Percentiles rank a stretch among this genome's conserved stretches.
phyloP scores from a whole-genome alignment of 2,888 invertebrate genomes.

The Mesochorus sp. region DNA sequence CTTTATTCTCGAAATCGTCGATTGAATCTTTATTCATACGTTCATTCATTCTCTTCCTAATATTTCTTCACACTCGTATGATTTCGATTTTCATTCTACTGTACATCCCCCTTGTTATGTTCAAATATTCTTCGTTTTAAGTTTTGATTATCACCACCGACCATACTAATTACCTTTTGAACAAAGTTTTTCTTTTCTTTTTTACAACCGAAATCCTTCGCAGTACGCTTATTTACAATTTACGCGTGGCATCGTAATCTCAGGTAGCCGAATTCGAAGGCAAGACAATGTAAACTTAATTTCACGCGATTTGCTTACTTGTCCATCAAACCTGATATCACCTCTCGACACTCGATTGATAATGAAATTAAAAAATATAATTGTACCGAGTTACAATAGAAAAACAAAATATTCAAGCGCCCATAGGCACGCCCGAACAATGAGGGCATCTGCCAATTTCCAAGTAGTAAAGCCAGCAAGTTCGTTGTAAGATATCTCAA shows the following conservation, averaged over 20 bases:
- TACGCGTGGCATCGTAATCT: slow-evolving; percentile 42
- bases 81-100: slow-evolving; percentile 38
- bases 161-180: slow-evolving; percentile 43
- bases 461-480: slow-evolving; percentile 35
- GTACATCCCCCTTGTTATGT: slow-evolving; percentile 47
- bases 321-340: too few species aligned
- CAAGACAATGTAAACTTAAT: slow-evolving; percentile 43
- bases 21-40: slow-evolving; percentile 24
- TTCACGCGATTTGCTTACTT: slow-evolving; percentile 24
- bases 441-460: slow-evolving; percentile 34
- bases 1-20: slow-evolving; percentile 16
- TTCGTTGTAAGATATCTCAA: slow-evolving; percentile 50
- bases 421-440: slow-evolving; percentile 8
- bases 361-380: slow-evolving; percentile 24
- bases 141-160: slow-evolving; percentile 63
- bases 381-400: neutral
- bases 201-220: slow-evolving; percentile 50
- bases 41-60: slow-evolving; percentile 48
- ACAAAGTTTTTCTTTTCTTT: slow-evolving; percentile 15
- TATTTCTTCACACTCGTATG: slow-evolving; percentile 25
- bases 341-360: neutral
- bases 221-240: slow-evolving; percentile 61
- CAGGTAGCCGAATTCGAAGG: slow-evolving; percentile 49
- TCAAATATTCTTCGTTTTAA: slow-evolving; percentile 24
- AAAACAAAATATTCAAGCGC: neutral